phyloP scores from a whole-genome alignment of 1,140 invertebrate genomes.

The Heliconius congener region DNA sequence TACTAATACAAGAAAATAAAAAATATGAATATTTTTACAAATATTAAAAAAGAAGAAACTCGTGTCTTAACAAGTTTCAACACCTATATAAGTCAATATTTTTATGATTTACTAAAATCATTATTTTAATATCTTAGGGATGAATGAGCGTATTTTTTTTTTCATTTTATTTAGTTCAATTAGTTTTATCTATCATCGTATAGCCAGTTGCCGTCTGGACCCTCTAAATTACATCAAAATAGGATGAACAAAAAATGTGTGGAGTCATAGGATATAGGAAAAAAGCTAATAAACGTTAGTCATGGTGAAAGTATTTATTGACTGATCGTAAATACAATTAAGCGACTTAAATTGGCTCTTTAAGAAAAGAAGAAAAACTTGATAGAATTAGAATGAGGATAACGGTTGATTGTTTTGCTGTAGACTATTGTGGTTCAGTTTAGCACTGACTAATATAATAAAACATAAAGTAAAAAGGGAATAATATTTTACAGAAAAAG shows the following conservation, averaged over 20 bases:
- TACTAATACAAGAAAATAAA: too few species aligned
- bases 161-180: constrained; percentile 24
- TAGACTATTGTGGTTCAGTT: not conserved
- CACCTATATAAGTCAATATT: too few species aligned
- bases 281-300: constrained; percentile 10
- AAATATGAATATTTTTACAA: too few species aligned
- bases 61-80: too few species aligned
- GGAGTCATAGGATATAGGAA: constrained; percentile 19
- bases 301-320: constrained; percentile 21
- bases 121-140: not conserved
- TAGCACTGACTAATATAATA: not conserved
- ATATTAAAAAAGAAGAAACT: too few species aligned
- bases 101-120: too few species aligned
- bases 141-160: constrained; percentile 17
- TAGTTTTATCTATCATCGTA: constrained; percentile 27
- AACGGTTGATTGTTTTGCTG: not conserved
- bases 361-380: not conserved
- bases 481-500: too few species aligned
- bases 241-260: constrained; percentile 24
- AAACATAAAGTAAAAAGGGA: too few species aligned
- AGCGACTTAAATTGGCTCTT: constrained; percentile 4
- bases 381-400: not conserved
- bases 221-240: constrained; percentile 32
- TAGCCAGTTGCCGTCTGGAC: constrained; percentile 27
- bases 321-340: constrained; percentile 18